A percentile compares a stretch with the other conserved stretches of the same genome.
These are phyloP conservation scores for Orthonychiurus folsomi DNA, from an alignment of 2,888 invertebrate genomes.

Conservation along the genomic window DNA sequence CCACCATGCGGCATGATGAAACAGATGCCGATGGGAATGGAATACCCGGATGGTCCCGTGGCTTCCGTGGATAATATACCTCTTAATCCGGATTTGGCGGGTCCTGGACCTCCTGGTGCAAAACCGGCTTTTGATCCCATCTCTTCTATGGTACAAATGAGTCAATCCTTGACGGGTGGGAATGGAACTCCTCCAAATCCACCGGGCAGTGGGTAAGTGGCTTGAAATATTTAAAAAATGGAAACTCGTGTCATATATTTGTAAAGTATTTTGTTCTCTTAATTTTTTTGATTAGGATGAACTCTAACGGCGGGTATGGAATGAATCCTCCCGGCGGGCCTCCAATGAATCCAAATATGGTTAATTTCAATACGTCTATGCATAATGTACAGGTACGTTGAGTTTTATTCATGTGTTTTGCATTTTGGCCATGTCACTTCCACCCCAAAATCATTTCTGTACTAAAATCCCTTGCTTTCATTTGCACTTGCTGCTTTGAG, in stretches of 20 bases:
- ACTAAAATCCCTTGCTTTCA: background rate
- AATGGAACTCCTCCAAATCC: conserved; percentile 51
- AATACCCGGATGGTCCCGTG: conserved; percentile 42
- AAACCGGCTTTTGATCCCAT: conserved; percentile 73
- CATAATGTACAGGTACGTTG: conserved; percentile 41
- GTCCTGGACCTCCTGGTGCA: conserved; percentile 41
- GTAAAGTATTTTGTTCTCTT: background rate
- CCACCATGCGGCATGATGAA: conserved; percentile 38
- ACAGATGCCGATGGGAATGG: conserved; percentile 34
- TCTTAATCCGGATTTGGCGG: conserved; percentile 43
- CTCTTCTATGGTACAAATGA: conserved; percentile 88
- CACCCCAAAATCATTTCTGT: background rate
- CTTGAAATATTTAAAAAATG: conserved; percentile 3
- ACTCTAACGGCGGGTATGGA: conserved; percentile 40
- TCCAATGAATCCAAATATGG: conserved; percentile 44
- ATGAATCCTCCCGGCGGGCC: conserved; percentile 39
- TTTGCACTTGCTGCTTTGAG: background rate
- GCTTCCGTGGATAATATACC: conserved; percentile 43
- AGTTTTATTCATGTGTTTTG: conserved; percentile 3
- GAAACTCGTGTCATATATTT: background rate
- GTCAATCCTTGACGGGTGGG: conserved; percentile 77
- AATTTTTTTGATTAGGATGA: conserved; percentile 29
- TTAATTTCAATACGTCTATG: conserved; percentile 43
- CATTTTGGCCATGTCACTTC: background rate
- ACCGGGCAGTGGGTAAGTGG: conserved; percentile 30